phyloP scores from a whole-genome alignment of 2,113 vertebrate genomes.

The Xiphophorus maculatus region DNA sequence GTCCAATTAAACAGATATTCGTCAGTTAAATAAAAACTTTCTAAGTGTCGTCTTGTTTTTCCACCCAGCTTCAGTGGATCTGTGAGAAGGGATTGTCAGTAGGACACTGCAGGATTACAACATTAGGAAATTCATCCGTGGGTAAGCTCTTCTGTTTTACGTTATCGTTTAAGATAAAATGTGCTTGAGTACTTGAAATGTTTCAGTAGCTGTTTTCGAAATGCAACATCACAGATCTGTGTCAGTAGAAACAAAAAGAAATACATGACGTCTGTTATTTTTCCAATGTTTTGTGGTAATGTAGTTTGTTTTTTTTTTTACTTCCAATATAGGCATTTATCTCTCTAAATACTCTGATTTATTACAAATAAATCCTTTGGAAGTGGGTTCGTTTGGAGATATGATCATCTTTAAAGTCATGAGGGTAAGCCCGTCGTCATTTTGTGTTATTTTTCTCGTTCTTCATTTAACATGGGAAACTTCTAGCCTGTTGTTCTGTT shows the following conservation, averaged over 20 bases:
- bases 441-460: background rate
- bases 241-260: background rate
- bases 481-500: background rate
- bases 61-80: constrained; percentile 79
- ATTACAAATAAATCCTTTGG: constrained; percentile 93
- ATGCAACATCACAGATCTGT: background rate
- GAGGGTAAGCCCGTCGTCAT: constrained; percentile 82
- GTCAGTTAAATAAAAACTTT: background rate
- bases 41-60: background rate
- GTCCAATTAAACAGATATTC: too few species aligned
- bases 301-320: constrained; percentile 4
- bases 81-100: constrained; percentile 94
- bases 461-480: too few species aligned
- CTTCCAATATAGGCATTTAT: constrained; percentile 85
- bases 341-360: constrained; percentile 93
- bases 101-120: constrained; percentile 89
- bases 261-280: too few species aligned
- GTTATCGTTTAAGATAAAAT: background rate
- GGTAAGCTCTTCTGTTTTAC: constrained; percentile 76
- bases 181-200: background rate
- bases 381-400: constrained; percentile 86
- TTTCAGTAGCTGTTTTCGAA: background rate
- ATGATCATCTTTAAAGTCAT: constrained; percentile 96
- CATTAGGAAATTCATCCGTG: constrained; percentile 88
- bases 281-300: constrained; percentile 6